Base-by-base conservation (phyloP, 2,797 vertebrate genomes). In the Euthynnus affinis region DNA sequence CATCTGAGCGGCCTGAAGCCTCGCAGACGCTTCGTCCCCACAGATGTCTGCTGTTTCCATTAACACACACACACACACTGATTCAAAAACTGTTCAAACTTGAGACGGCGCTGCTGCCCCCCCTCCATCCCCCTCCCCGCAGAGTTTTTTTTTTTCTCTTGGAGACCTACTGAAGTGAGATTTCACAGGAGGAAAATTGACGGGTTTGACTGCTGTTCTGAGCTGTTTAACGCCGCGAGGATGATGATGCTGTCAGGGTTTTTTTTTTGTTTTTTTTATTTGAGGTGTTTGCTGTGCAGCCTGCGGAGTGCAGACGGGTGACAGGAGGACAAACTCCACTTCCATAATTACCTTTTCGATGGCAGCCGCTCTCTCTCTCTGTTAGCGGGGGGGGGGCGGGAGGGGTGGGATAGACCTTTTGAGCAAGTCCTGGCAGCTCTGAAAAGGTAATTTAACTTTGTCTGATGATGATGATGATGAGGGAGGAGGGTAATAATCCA, bases 301-400 rank as follows among this genome's bases (percentile, higher is more conserved):
- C 20, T 29, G 59, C 17, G 37, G 56, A 71, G 73, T 0, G 42
- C 69, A 53, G 23, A 14, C 34, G 42, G 15, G 58, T 55, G 61
- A 68, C 59, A 70, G 52, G 65, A 73, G 58, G 62, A 71, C 59
- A 65, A 74, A 75, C 74, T n/a, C 70, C 46, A 51, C 60, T 25
- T 62, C 23, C 40, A 23, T 69, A 67, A 85, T 82, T 80, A 76
- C 72, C 76, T 75, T n/a, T 85, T 77, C 77, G 81, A 86, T 90
- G 83, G 88, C 77, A 79, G 84, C 82, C 73, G 73, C 74, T 53
- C 81, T n/a, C n/a, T n/a, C n/a, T 8, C n/a, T 87, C 48, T 58
- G 55, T 75, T 73, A n/a, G n/a, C 44, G 34, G n/a, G 8, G 42
- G 25, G 27, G 27, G 27, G 40, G n/a, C n/a, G n/a, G n/a, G n/a